Percentiles rank a stretch among this genome's conserved stretches.
These are phyloP conservation scores for Recurvirostra avosetta DNA, from an alignment of 2,113 vertebrate genomes.

Conservation along the genomic window DNA sequence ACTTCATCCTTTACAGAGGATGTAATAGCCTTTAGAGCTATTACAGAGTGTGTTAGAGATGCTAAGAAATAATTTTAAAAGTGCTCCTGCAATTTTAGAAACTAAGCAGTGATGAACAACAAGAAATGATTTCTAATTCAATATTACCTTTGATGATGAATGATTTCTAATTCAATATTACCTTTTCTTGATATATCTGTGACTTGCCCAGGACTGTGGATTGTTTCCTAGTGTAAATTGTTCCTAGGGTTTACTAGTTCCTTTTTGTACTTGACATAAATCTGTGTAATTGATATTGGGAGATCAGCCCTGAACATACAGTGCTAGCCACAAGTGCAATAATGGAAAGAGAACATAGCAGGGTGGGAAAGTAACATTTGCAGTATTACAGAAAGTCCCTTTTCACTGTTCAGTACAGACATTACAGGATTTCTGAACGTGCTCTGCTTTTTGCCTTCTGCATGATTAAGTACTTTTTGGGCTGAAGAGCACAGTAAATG, in stretches of 20 bases:
- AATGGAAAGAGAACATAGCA: background rate
- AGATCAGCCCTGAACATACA: background rate
- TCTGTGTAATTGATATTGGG: background rate
- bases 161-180: background rate
- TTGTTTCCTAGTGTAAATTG: background rate
- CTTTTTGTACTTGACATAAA: background rate
- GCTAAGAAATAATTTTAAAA: background rate
- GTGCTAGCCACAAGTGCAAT: background rate
- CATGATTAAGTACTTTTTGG: slow-evolving; percentile 32
- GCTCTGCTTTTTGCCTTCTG: slow-evolving; percentile 45
- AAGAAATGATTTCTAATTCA: background rate
- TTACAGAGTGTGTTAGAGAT: background rate
- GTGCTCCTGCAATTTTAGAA: background rate
- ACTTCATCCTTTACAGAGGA: background rate
- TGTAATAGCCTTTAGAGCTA: background rate
- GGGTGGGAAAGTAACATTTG: background rate
- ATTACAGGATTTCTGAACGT: background rate
- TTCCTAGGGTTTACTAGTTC: background rate
- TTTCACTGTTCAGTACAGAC: background rate
- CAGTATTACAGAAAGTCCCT: background rate
- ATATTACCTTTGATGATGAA: background rate
- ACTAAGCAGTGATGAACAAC: background rate
- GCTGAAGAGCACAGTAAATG: slow-evolving; percentile 41
- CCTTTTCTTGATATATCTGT: background rate
- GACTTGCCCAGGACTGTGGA: background rate